Base-by-base conservation (phyloP, 2,797 vertebrate genomes). In the Enteromius paludinosus region DNA sequence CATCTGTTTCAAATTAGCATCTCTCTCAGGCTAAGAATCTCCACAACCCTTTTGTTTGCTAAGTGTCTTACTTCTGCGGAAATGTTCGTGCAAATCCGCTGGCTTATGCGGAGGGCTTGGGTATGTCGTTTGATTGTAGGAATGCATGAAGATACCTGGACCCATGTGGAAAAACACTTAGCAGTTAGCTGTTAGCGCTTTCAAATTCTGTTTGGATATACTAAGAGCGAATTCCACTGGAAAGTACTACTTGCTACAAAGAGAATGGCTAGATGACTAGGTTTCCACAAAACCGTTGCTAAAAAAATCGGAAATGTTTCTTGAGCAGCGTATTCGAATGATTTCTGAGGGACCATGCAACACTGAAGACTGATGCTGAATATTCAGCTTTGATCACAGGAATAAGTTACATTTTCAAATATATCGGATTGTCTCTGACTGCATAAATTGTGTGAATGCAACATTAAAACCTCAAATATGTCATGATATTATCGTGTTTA, bases 201-300 rank as follows among this genome's bases (percentile, higher is more conserved):
- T 81, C 54, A 49, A 52, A 62, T 75, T 83, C 56, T 73, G 49
- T 72, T 54, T 28, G 84, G 87, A 71, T 47, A 23, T 49, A 80
- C 89, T 87, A 90, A 90, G 76, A 25, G 20, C 35, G 9, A 49
- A 59, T 56, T 71, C 35, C n/a, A 59, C 28, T 30, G 15, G 38
- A 80, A 80, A 70, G 49, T 28, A 30, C 41, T 10, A 38, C 20
- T 17, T 25, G 45, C 30, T 78, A 7, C 8, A 3, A 52, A 66
- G 62, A 25, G 30, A 52, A 52, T 38, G 35, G n/a, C 17, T 7
- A 30, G 28, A 30, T 17, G 61, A 30, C 59, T 30, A 43, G 41
- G 25, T 7, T 62, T 30, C 56, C 23, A 61, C 23, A 28, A 61
- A 61, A 64, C 14, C 30, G 5, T 62, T 62, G 61, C 6, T 30